phyloP scores from a whole-genome alignment of 2,113 vertebrate genomes.

The Plestiodon gilberti region DNA sequence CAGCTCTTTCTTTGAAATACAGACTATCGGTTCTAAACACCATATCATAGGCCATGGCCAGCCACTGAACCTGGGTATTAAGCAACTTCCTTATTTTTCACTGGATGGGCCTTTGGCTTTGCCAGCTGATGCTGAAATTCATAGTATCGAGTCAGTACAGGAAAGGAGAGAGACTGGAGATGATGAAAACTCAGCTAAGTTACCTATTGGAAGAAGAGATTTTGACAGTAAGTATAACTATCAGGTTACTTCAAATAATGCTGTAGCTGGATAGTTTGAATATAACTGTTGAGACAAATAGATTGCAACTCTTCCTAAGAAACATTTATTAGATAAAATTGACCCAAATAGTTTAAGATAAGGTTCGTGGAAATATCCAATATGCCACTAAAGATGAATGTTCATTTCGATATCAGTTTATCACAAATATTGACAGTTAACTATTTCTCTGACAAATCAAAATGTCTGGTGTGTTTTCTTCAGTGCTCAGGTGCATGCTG shows the following conservation, averaged over 20 bases:
- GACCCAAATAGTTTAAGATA: neutral
- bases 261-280: neutral
- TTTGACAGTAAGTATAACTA: conserved; percentile 83
- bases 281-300: neutral
- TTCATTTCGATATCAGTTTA: neutral
- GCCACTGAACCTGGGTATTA: conserved; percentile 61
- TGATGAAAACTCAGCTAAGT: conserved; percentile 78
- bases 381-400: neutral
- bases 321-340: neutral
- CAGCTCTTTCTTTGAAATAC: conserved; percentile 49
- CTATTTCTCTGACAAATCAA: conserved; percentile 14
- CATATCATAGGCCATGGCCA: conserved; percentile 67
- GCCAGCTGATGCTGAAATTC: conserved; percentile 72
- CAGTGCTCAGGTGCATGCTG: conserved; percentile 95
- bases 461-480: neutral
- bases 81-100: conserved; percentile 71
- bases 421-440: neutral
- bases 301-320: neutral
- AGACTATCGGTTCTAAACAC: conserved; percentile 71
- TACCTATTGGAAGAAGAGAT: conserved; percentile 84
- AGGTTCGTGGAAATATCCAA: neutral
- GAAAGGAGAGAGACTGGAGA: conserved; percentile 76
- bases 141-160: conserved; percentile 74
- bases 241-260: neutral
- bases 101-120: conserved; percentile 71